Evolutionary conservation across 2,113 vertebrate species (phyloP), one percentile per base, ranked within the genome.

Genomic region (Rattus rattus): DNA sequence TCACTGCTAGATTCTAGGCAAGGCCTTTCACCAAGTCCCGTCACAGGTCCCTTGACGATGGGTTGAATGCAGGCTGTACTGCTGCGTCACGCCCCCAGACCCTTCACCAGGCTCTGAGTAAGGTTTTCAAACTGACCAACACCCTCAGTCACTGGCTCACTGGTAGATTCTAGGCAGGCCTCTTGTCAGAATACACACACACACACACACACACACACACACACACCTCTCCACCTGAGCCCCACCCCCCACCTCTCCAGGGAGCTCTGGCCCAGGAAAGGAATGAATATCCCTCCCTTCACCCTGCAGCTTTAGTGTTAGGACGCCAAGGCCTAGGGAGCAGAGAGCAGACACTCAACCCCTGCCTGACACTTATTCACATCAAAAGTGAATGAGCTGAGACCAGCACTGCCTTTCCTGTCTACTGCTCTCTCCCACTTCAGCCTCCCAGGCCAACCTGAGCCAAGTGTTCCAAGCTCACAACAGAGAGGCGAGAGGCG

Each of bases 321-420:
- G 19, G 86, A 24, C 81, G 17, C 95, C 9, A 3, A 65, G 52
- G 36, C 30, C 33, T 47, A 3, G 22, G 72, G 79, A 16, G 13
- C 5, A 3, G 22, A 63, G 79, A 16, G 13, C 5, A 5, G n/a
- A 14, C 16, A 1, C 28, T 0, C 5, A 56, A 28, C 14, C 39
- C 9, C 16, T 2, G 52, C 36, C 30, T 24, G 61, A n/a, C 39
- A 0, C 76, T 6, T 6, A 8, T 43, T 43, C 43, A 59, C 6
- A 47, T 28, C 26, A 28, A 52, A 4, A 12, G 59, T 28, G 0
- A 39, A 5, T 0, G 54, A 28, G 87, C 92, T 11, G 33, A 3
- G 22, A 17, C 73, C 43, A 56, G 36, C 19, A 1, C 67, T 22
- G 1, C 12, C 30, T 76, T 49, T 49, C 39, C 3, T 10, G 7